Evolutionary conservation across 2,888 invertebrate genomes (phyloP).

Genomic region (Lasioglossum pauxillum): DNA sequence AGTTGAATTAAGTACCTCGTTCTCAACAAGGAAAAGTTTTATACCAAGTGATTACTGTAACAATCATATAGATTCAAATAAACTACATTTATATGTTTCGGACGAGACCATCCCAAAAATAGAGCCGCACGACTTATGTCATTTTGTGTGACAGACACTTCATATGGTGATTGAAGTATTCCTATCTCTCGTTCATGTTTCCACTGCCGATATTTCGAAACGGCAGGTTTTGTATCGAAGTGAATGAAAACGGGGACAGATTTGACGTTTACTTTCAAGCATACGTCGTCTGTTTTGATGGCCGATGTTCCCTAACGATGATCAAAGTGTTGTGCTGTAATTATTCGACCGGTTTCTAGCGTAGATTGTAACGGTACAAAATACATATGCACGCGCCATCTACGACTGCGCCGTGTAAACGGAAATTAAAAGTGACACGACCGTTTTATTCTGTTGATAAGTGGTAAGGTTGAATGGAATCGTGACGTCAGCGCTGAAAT

Average conservation of each 20-base stretch:
- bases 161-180: neutral
- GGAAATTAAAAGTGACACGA: slow-evolving; percentile 28
- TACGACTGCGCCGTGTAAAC: slow-evolving; percentile 30
- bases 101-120: neutral
- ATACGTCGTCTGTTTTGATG: neutral
- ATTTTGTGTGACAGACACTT: neutral
- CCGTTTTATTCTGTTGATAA: slow-evolving; percentile 13
- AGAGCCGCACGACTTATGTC: neutral
- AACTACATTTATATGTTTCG: neutral
- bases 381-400: slow-evolving; percentile 17
- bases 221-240: neutral
- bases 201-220: neutral
- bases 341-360: neutral
- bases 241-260: slow-evolving; percentile 24
- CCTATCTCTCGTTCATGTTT: neutral
- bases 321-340: neutral
- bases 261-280: neutral
- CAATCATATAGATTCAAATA: neutral
- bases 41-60: neutral
- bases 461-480: neutral
- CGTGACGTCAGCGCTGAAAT: slow-evolving; percentile 2
- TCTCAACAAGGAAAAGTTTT: neutral
- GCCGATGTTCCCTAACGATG: neutral
- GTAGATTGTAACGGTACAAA: slow-evolving; percentile 3
- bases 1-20: neutral